Evolutionary conservation across 2,113 vertebrate genomes (phyloP), one percentile per base, ranked within the genome.

Genomic region (Dicaeum eximium): DNA sequence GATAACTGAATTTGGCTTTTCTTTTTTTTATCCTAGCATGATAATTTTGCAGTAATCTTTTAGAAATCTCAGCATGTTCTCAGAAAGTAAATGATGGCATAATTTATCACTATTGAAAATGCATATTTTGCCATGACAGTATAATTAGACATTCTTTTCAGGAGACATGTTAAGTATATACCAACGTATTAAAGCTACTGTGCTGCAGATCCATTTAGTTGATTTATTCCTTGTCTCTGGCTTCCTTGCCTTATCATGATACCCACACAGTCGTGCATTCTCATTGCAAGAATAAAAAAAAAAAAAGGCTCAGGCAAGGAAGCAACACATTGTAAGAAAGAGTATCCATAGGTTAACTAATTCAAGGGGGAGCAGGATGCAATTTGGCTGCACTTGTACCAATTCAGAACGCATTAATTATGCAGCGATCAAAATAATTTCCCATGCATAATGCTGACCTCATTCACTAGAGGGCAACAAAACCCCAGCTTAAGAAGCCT

Each of bases 401-500:
- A 35, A 84, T 93, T 92, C 91, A 50, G 73, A 78, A 47, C n/a
- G 28, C 84, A 96, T 97, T 98, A 97, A 97, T 97, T 98, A 98
- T 98, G 96, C 97, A 96, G 91, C 3, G 74, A 97, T 95, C 93
- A 97, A 92, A 97, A 96, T 96, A 96, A 97, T 97, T 97, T 95
- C 69, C 83, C 96, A 90, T 95, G 97, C 97, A 98, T 96, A 95
- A 97, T 97, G 97, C 98, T 98, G 98, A 98, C 98, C 98, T 98
- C 96, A 96, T 97, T 98, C 98, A 98, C 98, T 98, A 98, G 98
- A 98, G 98, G 98, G 98, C 98, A 98, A 98, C 98, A 98, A 94
- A 98, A 66, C 96, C 97, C 96, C 95, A 97, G 97, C 80, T 94
- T 97, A 93, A 96, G 96, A 90, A 96, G 66, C 95, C 96, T 95